These are phyloP conservation scores for Crotalus horridus DNA, from an alignment of 2,113 vertebrate species.

Conservation along the genomic window DNA sequence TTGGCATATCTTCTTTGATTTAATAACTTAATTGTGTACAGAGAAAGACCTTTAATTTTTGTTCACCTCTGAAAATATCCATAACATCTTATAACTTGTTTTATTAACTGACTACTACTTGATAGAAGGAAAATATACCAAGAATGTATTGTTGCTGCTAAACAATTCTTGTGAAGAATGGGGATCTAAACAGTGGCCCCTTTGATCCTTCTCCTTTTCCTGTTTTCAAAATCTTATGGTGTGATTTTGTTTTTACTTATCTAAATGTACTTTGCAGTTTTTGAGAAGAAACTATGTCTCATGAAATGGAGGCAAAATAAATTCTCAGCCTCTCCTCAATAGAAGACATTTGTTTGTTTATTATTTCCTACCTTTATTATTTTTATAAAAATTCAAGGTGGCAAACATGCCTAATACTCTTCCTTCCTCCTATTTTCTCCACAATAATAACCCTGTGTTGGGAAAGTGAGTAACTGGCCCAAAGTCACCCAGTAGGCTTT, in stretches of 20 bases:
- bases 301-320: background rate
- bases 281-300: background rate
- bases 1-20: background rate
- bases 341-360: background rate
- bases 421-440: background rate
- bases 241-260: background rate
- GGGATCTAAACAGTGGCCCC: background rate
- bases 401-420: background rate
- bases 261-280: background rate
- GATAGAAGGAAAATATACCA: background rate
- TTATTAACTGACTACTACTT: background rate
- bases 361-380: background rate
- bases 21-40: background rate
- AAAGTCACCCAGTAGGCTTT: background rate
- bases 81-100: background rate
- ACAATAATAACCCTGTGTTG: background rate
- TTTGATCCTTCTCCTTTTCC: background rate
- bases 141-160: background rate
- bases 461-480: background rate
- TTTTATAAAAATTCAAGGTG: background rate
- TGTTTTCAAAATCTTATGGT: background rate
- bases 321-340: background rate
- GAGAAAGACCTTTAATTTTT: background rate
- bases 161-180: background rate
- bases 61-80: background rate